Evolutionary conservation across 1,140 invertebrate genomes (phyloP).

Genomic region (Probaryconus sp.): DNA sequence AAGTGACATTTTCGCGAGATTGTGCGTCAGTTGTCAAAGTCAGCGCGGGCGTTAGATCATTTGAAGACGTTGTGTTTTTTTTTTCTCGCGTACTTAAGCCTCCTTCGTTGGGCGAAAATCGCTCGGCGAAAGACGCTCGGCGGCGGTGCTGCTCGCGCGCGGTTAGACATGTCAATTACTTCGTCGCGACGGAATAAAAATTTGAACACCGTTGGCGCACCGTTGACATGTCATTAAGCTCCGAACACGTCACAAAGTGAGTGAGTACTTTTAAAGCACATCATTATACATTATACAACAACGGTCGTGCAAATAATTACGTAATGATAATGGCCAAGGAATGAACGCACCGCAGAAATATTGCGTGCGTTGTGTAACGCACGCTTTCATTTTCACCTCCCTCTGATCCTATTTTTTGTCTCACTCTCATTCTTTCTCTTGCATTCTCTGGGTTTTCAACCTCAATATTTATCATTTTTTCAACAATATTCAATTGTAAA

Average conservation of each 20-base stretch:
- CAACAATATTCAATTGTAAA: too few species aligned
- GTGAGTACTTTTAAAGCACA: slow-evolving; percentile 9
- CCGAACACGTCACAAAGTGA: slow-evolving; percentile 13
- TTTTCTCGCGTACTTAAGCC: background rate
- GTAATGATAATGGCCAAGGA: background rate
- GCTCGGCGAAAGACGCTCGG: background rate
- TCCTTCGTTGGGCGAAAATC: background rate
- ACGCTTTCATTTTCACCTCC: slow-evolving; percentile 1
- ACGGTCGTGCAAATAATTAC: slow-evolving; percentile 2
- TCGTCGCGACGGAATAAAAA: background rate
- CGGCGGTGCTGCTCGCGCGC: background rate
- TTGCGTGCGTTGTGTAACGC: background rate
- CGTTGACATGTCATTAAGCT: slow-evolving; percentile 2
- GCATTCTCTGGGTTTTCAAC: too few species aligned
- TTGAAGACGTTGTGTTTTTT: background rate
- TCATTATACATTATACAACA: background rate
- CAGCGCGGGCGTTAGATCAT: background rate
- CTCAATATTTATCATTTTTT: too few species aligned
- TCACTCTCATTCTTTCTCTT: background rate
- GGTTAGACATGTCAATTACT: slow-evolving; percentile 2
- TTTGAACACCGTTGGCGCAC: too few species aligned
- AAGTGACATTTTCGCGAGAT: slow-evolving; percentile 4
- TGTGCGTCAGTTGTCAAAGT: background rate
- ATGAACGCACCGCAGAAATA: too few species aligned
- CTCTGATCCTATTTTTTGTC: too few species aligned